phyloP scores from a whole-genome alignment of 2,888 invertebrate species.

The Lasioglossum marginatum region DNA sequence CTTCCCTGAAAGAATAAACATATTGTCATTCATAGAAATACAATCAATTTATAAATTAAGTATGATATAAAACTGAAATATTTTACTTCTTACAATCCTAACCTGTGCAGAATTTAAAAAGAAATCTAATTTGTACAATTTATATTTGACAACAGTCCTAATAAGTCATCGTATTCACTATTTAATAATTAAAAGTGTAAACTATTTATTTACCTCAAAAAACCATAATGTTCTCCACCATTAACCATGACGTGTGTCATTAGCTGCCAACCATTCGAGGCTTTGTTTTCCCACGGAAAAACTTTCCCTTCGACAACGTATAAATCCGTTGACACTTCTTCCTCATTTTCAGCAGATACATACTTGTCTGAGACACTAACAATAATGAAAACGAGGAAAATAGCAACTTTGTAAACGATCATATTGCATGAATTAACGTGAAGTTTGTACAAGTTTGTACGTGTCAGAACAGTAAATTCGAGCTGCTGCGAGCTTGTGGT shows the following conservation, averaged over 20 bases:
- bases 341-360: slow-evolving; percentile 81
- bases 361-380: slow-evolving; percentile 44
- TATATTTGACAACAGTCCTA: neutral
- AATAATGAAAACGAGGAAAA: slow-evolving; percentile 55
- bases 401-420: slow-evolving; percentile 31
- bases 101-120: slow-evolving; percentile 8
- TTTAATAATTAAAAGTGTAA: neutral
- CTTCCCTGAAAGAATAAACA: slow-evolving; percentile 87
- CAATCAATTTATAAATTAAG: neutral
- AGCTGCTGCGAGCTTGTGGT: neutral
- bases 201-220: slow-evolving; percentile 86
- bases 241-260: slow-evolving; percentile 93
- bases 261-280: slow-evolving; percentile 89
- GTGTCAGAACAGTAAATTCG: neutral
- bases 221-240: slow-evolving; percentile 95
- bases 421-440: slow-evolving; percentile 34
- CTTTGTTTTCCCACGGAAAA: slow-evolving; percentile 89
- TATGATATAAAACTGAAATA: neutral
- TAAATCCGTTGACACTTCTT: slow-evolving; percentile 86
- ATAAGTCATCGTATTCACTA: neutral
- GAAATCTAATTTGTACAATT: neutral
- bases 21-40: neutral
- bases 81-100: slow-evolving; percentile 14
- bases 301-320: slow-evolving; percentile 93
- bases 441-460: no score